Evolutionary conservation across 1,140 invertebrate genomes (phyloP).

Genomic region (Battus philenor): DNA sequence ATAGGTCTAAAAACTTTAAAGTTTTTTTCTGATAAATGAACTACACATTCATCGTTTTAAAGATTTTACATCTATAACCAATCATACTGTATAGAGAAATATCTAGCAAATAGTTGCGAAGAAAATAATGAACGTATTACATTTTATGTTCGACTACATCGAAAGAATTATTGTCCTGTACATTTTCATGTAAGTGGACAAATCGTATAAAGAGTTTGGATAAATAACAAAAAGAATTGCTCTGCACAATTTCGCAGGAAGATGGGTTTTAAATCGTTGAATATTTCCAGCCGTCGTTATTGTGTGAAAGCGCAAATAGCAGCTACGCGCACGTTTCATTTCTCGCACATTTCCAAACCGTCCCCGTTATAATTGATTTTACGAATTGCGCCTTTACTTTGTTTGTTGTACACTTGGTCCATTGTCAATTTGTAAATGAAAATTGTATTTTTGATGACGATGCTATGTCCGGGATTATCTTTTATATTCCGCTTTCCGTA

Average conservation of each 20-base stretch:
- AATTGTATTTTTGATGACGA: conserved; percentile 27
- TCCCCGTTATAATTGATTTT: conserved; percentile 19
- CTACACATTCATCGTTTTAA: too few species aligned
- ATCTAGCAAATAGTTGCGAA: too few species aligned
- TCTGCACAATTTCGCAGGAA: conserved; percentile 1
- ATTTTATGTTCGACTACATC: too few species aligned
- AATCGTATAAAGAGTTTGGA: too few species aligned
- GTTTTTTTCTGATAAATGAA: too few species aligned
- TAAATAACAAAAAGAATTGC: background rate
- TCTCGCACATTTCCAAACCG: conserved; percentile 18
- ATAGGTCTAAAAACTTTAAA: too few species aligned
- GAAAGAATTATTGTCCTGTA: too few species aligned
- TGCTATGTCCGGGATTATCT: conserved; percentile 24
- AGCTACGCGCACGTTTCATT: conserved; percentile 16
- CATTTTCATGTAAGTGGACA: background rate
- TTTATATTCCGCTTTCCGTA: conserved; percentile 25
- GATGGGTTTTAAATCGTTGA: conserved; percentile 12
- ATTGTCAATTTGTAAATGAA: conserved; percentile 25
- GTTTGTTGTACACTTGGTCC: conserved; percentile 25
- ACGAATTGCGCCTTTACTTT: conserved; percentile 20
- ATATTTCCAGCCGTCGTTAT: conserved; percentile 7
- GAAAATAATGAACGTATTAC: too few species aligned
- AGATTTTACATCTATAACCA: too few species aligned
- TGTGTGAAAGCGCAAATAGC: conserved; percentile 12
- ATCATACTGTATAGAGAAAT: too few species aligned